phyloP scores from a whole-genome alignment of 2,113 vertebrate genomes.

The Candoia aspera region DNA sequence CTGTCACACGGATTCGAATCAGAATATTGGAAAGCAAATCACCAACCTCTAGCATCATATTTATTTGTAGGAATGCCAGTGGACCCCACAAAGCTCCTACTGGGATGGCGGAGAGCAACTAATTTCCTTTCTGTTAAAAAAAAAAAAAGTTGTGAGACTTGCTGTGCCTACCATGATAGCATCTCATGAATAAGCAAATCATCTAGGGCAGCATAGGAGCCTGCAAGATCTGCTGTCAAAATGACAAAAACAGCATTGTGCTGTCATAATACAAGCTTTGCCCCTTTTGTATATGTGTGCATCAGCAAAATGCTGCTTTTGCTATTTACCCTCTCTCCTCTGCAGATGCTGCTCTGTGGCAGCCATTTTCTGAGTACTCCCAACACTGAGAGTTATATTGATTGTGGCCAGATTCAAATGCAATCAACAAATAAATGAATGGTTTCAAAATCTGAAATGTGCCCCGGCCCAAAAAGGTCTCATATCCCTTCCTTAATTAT shows the following conservation, averaged over 20 bases:
- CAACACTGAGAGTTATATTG: not conserved
- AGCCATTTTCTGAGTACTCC: not conserved
- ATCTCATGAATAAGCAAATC: not conserved
- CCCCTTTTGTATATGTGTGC: not conserved
- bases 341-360: not conserved
- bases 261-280: not conserved
- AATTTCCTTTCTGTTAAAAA: not conserved
- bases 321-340: not conserved
- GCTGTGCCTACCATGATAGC: not conserved
- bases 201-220: not conserved
- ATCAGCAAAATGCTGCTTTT: not conserved
- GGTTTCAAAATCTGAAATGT: not conserved
- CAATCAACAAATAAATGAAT: not conserved
- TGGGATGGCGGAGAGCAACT: not conserved
- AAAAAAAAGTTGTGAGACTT: not conserved
- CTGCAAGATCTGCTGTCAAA: not conserved
- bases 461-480: not conserved
- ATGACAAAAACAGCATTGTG: not conserved
- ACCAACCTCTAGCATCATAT: not conserved
- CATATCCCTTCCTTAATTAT: not conserved
- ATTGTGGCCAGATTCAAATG: not conserved
- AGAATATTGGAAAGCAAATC: not conserved
- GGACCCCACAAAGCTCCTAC: not conserved
- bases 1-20: no score
- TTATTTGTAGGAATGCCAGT: not conserved